These are phyloP conservation scores for Heliconius congener DNA, from an alignment of 1,140 invertebrate species.

Conservation along the genomic window DNA sequence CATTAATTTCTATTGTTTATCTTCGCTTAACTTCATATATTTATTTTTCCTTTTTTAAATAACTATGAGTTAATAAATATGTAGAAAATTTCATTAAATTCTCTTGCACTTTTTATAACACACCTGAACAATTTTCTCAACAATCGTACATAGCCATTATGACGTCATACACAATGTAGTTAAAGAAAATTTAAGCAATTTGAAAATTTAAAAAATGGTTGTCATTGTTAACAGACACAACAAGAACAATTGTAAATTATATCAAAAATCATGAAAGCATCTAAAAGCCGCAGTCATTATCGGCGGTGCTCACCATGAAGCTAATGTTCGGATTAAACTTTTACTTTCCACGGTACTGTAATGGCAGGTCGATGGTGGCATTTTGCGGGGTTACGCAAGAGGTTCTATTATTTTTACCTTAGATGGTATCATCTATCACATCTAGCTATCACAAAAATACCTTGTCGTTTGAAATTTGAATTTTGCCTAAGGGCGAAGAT, in stretches of 20 bases:
- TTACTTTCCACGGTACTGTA: slow-evolving; percentile 7
- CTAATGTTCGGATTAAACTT: neutral
- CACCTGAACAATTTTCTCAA: too few relatives aligned
- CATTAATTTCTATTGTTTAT: too few relatives aligned
- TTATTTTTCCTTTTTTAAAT: too few relatives aligned
- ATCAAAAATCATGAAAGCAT: neutral
- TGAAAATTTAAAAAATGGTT: too few relatives aligned
- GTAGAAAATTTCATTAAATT: too few relatives aligned
- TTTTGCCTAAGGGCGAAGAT: neutral
- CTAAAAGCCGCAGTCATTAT: neutral
- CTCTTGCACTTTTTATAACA: too few relatives aligned
- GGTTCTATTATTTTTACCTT: neutral
- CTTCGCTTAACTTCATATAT: too few relatives aligned
- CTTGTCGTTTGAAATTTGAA: neutral
- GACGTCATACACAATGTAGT: too few relatives aligned
- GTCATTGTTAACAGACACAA: neutral
- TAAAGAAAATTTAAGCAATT: too few relatives aligned
- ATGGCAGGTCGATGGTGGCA: neutral
- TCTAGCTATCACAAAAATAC: neutral
- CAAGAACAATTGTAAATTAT: neutral
- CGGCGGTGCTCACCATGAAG: neutral
- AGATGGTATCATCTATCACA: neutral
- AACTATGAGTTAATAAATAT: too few relatives aligned
- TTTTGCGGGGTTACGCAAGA: neutral
- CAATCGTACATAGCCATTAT: too few relatives aligned